These are phyloP conservation scores for Stercorarius parasiticus DNA, from an alignment of 2,113 vertebrate genomes.

Conservation along the genomic window DNA sequence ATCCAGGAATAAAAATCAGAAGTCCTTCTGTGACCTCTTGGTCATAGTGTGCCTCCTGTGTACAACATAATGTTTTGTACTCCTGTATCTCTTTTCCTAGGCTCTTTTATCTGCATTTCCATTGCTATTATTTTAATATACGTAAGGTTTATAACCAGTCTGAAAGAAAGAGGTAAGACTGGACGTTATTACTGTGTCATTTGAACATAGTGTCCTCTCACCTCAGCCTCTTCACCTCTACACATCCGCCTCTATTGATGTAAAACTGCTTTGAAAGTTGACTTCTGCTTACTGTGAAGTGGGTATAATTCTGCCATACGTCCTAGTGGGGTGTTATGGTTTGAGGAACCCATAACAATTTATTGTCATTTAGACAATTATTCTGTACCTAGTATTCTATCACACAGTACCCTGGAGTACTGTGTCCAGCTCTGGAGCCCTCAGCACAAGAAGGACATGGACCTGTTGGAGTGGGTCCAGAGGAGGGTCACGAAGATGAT, in stretches of 20 bases:
- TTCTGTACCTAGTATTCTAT: too few relatives aligned
- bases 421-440: too few relatives aligned
- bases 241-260: neutral
- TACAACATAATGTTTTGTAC: neutral
- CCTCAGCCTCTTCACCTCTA: neutral
- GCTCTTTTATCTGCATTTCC: neutral
- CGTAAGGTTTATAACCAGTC: neutral
- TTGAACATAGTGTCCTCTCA: neutral
- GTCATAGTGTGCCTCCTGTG: neutral
- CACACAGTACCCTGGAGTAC: too few relatives aligned
- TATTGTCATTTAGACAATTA: too few relatives aligned
- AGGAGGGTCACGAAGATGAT: too few relatives aligned
- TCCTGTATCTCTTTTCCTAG: accelerated
- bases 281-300: neutral
- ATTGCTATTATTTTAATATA: neutral
- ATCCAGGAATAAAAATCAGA: neutral
- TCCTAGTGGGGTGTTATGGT: neutral
- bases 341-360: too few relatives aligned
- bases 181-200: neutral
- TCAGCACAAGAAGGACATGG: too few relatives aligned
- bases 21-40: neutral
- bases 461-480: too few relatives aligned
- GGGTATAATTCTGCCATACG: neutral
- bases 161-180: neutral
- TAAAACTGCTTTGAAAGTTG: neutral